phyloP scores from a whole-genome alignment of 2,113 vertebrate genomes.

The Hippoglossus stenolepis region DNA sequence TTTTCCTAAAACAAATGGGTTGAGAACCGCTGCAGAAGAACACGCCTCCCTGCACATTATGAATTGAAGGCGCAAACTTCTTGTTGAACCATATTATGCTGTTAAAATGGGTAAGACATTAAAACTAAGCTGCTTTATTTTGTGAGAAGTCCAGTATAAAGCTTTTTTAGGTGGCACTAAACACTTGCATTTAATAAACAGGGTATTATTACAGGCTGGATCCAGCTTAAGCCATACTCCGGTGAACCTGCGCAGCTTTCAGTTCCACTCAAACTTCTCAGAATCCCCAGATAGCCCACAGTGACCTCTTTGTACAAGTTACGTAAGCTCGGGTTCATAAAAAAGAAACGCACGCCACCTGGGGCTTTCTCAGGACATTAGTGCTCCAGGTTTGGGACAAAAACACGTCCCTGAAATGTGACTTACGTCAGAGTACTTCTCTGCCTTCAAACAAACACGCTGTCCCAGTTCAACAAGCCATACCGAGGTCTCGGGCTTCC shows the following conservation, averaged over 20 bases:
- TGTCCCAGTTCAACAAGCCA: slow-evolving; percentile 40
- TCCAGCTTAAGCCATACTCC: slow-evolving; percentile 4
- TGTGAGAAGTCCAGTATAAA: no score
- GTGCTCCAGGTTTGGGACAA: slow-evolving; percentile 28
- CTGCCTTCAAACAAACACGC: slow-evolving; percentile 31
- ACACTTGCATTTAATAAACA: no score
- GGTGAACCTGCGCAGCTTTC: slow-evolving; percentile 19
- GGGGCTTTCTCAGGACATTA: slow-evolving; percentile 43
- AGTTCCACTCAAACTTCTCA: slow-evolving; percentile 33
- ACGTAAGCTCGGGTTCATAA: slow-evolving; percentile 36
- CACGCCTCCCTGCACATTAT: neutral
- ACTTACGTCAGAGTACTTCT: slow-evolving; percentile 28
- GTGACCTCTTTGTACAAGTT: slow-evolving; percentile 26
- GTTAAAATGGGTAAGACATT: no score
- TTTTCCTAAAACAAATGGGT: neutral
- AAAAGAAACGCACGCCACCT: slow-evolving; percentile 40
- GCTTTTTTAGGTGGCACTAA: no score
- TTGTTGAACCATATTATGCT: neutral
- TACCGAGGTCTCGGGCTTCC: slow-evolving; percentile 39
- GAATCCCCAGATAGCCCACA: slow-evolving; percentile 28
- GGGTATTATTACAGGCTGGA: neutral
- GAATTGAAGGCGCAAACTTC: neutral
- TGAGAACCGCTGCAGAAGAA: neutral
- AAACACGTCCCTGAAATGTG: slow-evolving; percentile 33
- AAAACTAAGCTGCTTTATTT: no score